Evolutionary conservation across 2,888 invertebrate genomes (phyloP).

Genomic region (Eumerus sabulonum): DNA sequence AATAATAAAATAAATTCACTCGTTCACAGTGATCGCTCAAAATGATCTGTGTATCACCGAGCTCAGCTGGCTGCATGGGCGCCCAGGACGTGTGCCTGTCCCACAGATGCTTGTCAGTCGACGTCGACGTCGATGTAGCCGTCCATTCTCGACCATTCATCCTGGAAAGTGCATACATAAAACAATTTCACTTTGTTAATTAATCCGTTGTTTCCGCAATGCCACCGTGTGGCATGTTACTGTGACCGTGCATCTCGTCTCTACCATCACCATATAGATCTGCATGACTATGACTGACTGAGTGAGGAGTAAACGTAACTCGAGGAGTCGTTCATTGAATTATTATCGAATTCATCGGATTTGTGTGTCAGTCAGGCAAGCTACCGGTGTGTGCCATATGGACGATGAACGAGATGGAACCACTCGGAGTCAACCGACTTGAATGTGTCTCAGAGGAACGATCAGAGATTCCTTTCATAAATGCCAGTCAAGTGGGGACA

Average conservation of each 20-base stretch:
- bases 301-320: background rate
- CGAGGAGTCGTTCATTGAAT: constrained; percentile 42
- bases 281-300: constrained; percentile 46
- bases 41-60: constrained; percentile 51
- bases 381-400: constrained; percentile 46
- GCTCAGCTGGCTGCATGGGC: constrained; percentile 13
- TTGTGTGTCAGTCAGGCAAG: constrained; percentile 39
- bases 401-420: constrained; percentile 11
- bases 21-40: constrained; percentile 49
- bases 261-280: constrained; percentile 53
- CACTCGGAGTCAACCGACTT: no score
- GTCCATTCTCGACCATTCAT: no score
- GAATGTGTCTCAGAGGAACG: constrained; percentile 47
- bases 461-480: constrained; percentile 65
- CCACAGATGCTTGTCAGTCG: no score
- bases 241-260: constrained; percentile 25
- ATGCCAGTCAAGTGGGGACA: constrained; percentile 56
- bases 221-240: constrained; percentile 44
- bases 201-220: constrained; percentile 65
- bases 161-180: background rate
- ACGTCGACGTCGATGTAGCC: no score
- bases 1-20: constrained; percentile 63
- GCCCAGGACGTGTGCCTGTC: no score
- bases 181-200: constrained; percentile 67
- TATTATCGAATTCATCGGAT: constrained; percentile 60